Evolutionary conservation across 2,113 vertebrate genomes (phyloP).

Genomic region (Galeopterus variegatus): DNA sequence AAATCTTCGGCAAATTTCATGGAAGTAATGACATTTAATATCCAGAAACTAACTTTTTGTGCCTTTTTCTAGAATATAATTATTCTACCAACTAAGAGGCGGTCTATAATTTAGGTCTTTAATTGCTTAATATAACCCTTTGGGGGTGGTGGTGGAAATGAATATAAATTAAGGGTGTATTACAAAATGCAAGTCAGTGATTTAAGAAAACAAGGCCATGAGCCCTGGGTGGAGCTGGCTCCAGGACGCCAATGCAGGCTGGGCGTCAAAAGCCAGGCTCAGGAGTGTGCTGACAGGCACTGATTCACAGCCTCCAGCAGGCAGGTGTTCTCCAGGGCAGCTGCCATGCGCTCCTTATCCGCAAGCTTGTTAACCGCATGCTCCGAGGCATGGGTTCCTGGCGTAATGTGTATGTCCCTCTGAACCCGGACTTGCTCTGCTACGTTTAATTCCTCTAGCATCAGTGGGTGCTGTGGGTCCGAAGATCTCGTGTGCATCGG

Average conservation of each 20-base stretch:
- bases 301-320: constrained; percentile 99
- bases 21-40: no score
- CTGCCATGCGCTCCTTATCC: constrained; percentile 98
- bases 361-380: constrained; percentile 97
- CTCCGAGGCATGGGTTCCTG: constrained; percentile 96
- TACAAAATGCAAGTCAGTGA: constrained; percentile 79
- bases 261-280: constrained; percentile 46
- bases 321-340: constrained; percentile 97
- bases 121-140: no score
- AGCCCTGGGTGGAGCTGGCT: neutral
- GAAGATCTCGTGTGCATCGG: constrained; percentile 93
- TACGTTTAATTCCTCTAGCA: constrained; percentile 96
- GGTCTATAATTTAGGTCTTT: no score
- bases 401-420: constrained; percentile 98
- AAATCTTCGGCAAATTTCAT: no score
- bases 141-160: neutral
- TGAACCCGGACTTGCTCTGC: constrained; percentile 96
- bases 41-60: no score
- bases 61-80: no score
- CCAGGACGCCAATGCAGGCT: neutral
- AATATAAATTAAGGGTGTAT: constrained; percentile 85
- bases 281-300: constrained; percentile 92
- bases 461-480: constrained; percentile 97
- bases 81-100: no score
- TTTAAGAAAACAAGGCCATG: constrained; percentile 58